phyloP scores from a whole-genome alignment of 2,888 invertebrate genomes.

The Diarsia rubi region DNA sequence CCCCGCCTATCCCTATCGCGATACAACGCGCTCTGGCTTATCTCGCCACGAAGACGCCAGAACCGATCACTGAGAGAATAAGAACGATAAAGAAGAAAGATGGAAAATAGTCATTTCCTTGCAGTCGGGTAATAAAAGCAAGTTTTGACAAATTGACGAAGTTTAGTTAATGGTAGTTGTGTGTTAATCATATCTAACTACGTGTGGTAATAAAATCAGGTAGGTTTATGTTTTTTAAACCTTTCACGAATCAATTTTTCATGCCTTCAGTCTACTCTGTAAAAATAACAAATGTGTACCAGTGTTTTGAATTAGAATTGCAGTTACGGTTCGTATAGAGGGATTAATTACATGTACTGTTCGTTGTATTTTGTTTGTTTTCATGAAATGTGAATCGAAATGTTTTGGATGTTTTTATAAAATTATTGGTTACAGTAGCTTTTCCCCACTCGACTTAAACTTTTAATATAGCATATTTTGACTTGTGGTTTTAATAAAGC shows the following conservation, averaged over 20 bases:
- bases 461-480: too few species aligned
- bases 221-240: neutral
- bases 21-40: slow-evolving; percentile 90
- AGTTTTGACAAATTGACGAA: neutral
- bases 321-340: neutral
- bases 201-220: neutral
- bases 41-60: slow-evolving; percentile 86
- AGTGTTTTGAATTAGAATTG: neutral
- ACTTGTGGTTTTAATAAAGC: too few species aligned
- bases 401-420: neutral
- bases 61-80: slow-evolving; percentile 75
- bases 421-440: neutral
- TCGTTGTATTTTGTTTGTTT: slow-evolving; percentile 27
- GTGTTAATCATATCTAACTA: neutral
- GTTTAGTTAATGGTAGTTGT: neutral
- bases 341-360: slow-evolving; percentile 2
- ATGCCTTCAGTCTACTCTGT: neutral
- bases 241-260: neutral
- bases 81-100: slow-evolving; percentile 10
- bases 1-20: slow-evolving; percentile 89
- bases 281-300: neutral
- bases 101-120: neutral
- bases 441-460: too few species aligned
- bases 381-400: neutral
- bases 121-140: too few species aligned